phyloP scores from a whole-genome alignment of 1,140 invertebrate genomes.

The Frieseomelitta varia region DNA sequence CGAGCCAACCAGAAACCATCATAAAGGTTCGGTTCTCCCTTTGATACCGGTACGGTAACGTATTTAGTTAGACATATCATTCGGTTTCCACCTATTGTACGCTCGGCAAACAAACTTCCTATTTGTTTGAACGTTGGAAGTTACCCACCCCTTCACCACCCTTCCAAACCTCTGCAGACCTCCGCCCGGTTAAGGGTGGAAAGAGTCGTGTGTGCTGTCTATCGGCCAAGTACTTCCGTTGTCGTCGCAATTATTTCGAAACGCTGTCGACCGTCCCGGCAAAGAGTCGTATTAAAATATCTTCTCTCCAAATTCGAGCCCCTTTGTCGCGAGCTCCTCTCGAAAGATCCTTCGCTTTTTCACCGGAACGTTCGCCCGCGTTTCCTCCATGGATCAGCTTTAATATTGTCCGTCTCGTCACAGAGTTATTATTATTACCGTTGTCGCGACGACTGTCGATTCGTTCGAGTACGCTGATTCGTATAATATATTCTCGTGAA shows the following conservation, averaged over 20 bases:
- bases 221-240: conserved; percentile 44
- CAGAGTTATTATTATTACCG: not conserved
- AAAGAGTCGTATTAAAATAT: conserved; percentile 46
- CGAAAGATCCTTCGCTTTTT: not conserved
- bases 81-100: conserved; percentile 80
- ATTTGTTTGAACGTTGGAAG: conserved; percentile 78
- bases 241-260: conserved; percentile 59
- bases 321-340: conserved; percentile 1
- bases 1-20: conserved; percentile 79
- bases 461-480: too few relatives aligned
- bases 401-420: not conserved
- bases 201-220: conserved; percentile 50
- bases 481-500: not conserved
- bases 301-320: conserved; percentile 8
- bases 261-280: conserved; percentile 20
- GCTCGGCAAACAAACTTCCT: conserved; percentile 77
- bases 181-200: conserved; percentile 29
- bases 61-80: conserved; percentile 82
- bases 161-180: conserved; percentile 31
- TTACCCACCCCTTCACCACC: conserved; percentile 16
- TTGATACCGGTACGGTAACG: conserved; percentile 78
- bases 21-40: conserved; percentile 80
- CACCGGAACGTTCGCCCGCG: not conserved
- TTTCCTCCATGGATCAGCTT: not conserved
- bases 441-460: not conserved